phyloP scores from a whole-genome alignment of 2,888 invertebrate genomes.

The Philaethria dido region DNA sequence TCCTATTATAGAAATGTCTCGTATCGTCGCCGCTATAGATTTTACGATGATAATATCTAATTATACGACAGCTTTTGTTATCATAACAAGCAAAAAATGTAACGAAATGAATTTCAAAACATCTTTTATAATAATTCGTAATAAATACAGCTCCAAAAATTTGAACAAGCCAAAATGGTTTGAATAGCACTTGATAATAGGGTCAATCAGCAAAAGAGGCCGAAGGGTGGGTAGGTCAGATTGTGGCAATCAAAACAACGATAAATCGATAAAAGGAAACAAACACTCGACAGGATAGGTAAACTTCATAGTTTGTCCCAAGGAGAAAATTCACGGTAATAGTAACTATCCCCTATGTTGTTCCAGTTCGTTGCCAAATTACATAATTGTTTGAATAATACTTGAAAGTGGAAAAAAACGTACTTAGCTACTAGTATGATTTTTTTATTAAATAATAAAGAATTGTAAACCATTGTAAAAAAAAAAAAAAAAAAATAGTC shows the following conservation, averaged over 20 bases:
- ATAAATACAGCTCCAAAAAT: slow-evolving; percentile 3
- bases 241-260: slow-evolving; percentile 57
- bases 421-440: too few species aligned
- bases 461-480: too few species aligned
- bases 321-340: slow-evolving; percentile 55
- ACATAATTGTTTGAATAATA: slow-evolving; percentile 51
- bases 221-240: slow-evolving; percentile 44
- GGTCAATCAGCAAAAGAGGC: slow-evolving; percentile 33
- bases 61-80: not conserved
- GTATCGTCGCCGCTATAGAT: not conserved
- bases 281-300: slow-evolving; percentile 64
- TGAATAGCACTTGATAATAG: slow-evolving; percentile 29
- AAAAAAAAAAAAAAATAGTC: too few species aligned
- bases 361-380: slow-evolving; percentile 63
- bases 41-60: not conserved
- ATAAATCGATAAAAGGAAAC: slow-evolving; percentile 59
- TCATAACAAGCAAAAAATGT: not conserved
- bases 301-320: slow-evolving; percentile 58
- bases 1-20: slow-evolving; percentile 37
- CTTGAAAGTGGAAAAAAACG: not conserved
- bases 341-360: slow-evolving; percentile 52
- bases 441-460: too few species aligned
- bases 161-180: slow-evolving; percentile 17
- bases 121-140: slow-evolving; percentile 1
- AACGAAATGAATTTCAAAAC: not conserved